phyloP scores from a whole-genome alignment of 2,888 invertebrate species.

The Trachelus stipa region DNA sequence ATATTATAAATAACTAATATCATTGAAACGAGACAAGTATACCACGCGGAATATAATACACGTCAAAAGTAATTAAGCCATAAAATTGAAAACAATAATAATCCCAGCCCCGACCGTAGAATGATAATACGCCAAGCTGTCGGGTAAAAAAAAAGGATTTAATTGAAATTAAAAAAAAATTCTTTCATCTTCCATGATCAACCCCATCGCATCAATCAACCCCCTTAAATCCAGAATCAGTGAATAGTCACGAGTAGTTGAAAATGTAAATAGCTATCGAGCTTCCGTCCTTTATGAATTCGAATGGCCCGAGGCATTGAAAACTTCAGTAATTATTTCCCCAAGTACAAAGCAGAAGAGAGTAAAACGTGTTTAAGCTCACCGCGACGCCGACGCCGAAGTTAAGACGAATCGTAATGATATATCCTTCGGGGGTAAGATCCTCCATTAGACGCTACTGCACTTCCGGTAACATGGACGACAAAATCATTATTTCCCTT shows the following conservation, averaged over 20 bases:
- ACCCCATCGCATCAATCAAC: not conserved
- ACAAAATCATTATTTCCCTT: not conserved
- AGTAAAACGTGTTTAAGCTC: not conserved
- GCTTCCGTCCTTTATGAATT: not conserved
- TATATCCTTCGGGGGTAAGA: not conserved
- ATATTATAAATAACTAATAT: not conserved
- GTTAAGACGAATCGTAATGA: not conserved
- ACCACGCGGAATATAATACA: not conserved
- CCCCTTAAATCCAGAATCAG: not conserved
- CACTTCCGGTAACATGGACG: not conserved
- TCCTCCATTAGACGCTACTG: not conserved
- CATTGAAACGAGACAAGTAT: not conserved
- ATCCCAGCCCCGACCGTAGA: not conserved
- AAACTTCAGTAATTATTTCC: not conserved
- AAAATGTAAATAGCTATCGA: not conserved
- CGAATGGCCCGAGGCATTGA: not conserved
- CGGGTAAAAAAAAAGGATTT: not conserved
- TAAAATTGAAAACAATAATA: not conserved
- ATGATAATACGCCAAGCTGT: not conserved
- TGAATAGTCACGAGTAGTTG: not conserved
- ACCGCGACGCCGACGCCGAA: not conserved
- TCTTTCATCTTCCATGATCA: not conserved
- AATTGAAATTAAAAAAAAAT: not conserved
- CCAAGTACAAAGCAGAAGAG: not conserved
- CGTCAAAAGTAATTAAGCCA: not conserved